phyloP scores from a whole-genome alignment of 1,140 invertebrate genomes.

The Kradibia gibbosae region DNA sequence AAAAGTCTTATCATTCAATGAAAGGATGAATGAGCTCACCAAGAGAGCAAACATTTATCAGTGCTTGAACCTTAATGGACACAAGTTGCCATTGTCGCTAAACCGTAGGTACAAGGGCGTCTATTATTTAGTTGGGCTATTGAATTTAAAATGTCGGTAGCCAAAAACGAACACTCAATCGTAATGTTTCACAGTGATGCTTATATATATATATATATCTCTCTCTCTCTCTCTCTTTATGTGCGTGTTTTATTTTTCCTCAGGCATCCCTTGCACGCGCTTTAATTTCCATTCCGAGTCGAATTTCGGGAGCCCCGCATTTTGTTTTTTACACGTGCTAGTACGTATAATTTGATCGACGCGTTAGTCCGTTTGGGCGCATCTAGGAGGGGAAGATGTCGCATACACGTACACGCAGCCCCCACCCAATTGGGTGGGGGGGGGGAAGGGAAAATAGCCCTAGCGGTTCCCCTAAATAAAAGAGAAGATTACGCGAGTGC shows the following conservation, averaged over 20 bases:
- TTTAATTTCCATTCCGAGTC: constrained; percentile 41
- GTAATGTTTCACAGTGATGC: background rate
- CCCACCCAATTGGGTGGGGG: too few relatives aligned
- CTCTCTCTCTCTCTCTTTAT: constrained; percentile 14
- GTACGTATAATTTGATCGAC: constrained; percentile 39
- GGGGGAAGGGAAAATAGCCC: constrained; percentile 63
- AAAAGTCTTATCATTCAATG: too few relatives aligned
- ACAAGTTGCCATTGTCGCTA: background rate
- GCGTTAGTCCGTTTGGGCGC: background rate
- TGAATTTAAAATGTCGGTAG: background rate
- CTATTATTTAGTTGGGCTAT: background rate
- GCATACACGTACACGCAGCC: background rate
- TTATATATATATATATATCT: too few relatives aligned
- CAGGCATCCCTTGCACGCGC: background rate
- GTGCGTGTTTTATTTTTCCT: background rate
- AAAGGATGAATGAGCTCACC: background rate
- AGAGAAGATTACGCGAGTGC: background rate
- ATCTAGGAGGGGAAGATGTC: constrained; percentile 21
- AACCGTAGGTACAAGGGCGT: background rate
- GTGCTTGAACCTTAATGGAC: background rate
- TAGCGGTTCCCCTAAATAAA: constrained; percentile 45
- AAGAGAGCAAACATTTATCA: background rate
- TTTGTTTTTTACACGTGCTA: constrained; percentile 29
- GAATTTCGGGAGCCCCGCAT: constrained; percentile 29
- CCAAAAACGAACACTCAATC: constrained; percentile 4